These are phyloP conservation scores for Drosophila littoralis DNA, from an alignment of 1,140 invertebrate species.

Conservation along the genomic window DNA sequence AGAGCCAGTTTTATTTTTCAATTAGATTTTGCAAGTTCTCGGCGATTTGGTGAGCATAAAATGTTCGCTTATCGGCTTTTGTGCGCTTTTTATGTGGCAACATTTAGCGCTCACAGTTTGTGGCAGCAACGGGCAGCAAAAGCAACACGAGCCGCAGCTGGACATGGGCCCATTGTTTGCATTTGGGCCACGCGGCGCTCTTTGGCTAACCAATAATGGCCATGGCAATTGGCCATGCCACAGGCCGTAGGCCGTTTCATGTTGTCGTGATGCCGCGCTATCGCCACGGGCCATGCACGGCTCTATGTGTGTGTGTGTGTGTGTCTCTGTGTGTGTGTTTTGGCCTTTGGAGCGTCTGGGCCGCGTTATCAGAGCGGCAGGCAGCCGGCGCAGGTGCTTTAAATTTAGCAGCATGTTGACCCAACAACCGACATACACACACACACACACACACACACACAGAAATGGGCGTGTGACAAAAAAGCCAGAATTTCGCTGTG, in stretches of 20 bases:
- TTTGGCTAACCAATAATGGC: constrained; percentile 81
- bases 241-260: constrained; percentile 22
- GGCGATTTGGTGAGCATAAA: constrained; percentile 73
- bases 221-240: constrained; percentile 64
- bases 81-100: constrained; percentile 72
- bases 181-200: constrained; percentile 71
- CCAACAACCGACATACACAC: constrained; percentile 34
- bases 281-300: constrained; percentile 63
- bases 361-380: constrained; percentile 59
- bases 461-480: constrained; percentile 34
- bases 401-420: constrained; percentile 73
- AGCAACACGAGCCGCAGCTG: constrained; percentile 2
- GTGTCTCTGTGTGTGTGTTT: constrained; percentile 16
- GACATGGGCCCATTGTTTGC: constrained; percentile 64
- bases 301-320: background rate
- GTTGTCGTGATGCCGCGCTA: constrained; percentile 44
- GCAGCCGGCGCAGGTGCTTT: constrained; percentile 71
- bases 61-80: constrained; percentile 79
- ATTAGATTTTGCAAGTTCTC: constrained; percentile 41
- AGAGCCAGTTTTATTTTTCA: constrained; percentile 23
- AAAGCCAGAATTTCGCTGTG: constrained; percentile 10
- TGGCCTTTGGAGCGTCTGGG: constrained; percentile 30
- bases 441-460: constrained; percentile 5
- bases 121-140: background rate
- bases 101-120: constrained; percentile 30